Base-by-base conservation (phyloP, 2,797 vertebrate species). In the Sebastes goodei region DNA sequence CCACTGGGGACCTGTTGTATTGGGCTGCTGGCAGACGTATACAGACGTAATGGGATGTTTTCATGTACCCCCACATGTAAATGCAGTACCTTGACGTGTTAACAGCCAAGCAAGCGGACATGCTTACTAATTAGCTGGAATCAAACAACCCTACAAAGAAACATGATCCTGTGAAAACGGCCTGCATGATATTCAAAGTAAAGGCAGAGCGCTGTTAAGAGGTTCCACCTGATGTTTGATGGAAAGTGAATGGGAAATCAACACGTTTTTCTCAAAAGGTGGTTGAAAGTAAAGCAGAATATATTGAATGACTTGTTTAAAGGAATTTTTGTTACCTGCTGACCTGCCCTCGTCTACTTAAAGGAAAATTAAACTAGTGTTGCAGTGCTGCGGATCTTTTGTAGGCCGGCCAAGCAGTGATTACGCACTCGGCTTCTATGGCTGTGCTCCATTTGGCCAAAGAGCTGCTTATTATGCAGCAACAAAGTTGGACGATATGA, bases 21-120 rank as follows among this genome's bases (percentile, higher is more conserved):
- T 70, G 81, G 72, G 84, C 59, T 89, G 76, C 85, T 90, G 89
- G 85, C 89, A 90, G 77, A 79, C 76, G 2, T 35, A 73, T 78
- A 82, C 74, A 88, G 62, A 88, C 68, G 53, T 91, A 90, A 91
- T 88, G 69, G 86, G 80, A 83, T 88, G 80, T 85, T 92, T 92
- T 90, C 84, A 85, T 90, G 87, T 83, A 81, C 80, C 78, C 73
- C 61, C 76, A 84, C 83, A 88, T 89, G 89, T 83, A 83, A 88
- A 88, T 84, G 76, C 60, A 65, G 33, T 60, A 76, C 86, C 79
- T 86, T 86, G 77, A 90, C 70, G 21, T 79, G 82, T 82, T 82
- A 83, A 87, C 76, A 76, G 73, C 64, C 65, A 74, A 80, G 63
- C 66, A 56, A 25, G 70, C 63, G 56, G 55, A 86, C 35, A 62